Evolutionary conservation across 2,113 vertebrate species (phyloP).

Genomic region (Mirza zaza): DNA sequence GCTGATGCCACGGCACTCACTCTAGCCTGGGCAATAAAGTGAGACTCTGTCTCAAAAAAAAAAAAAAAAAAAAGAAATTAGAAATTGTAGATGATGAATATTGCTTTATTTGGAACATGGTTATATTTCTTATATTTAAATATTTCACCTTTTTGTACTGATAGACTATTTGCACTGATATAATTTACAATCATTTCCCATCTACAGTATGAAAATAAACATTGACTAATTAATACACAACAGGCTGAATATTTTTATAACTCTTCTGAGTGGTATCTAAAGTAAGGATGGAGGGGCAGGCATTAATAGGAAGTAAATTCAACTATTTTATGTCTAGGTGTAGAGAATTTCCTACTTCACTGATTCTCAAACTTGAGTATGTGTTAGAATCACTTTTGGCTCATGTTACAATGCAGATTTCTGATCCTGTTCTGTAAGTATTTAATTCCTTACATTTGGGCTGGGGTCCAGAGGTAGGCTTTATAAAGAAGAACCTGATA

Average conservation of each 20-base stretch:
- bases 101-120: background rate
- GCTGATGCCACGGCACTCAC: too few species aligned
- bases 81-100: background rate
- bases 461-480: background rate
- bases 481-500: background rate
- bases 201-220: background rate
- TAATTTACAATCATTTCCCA: background rate
- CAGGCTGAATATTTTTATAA: background rate
- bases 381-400: background rate
- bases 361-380: background rate
- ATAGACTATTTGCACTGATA: background rate
- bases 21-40: too few species aligned
- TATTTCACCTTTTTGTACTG: background rate
- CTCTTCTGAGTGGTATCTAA: background rate
- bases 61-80: constrained; percentile 12
- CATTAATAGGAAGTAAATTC: background rate
- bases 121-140: background rate
- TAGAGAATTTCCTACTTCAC: background rate
- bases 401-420: background rate
- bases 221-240: background rate
- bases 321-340: background rate
- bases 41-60: background rate
- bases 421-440: background rate
- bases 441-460: background rate
- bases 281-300: background rate